Evolutionary conservation across 1,140 invertebrate species (phyloP).

Genomic region (Zaprionus kolodkinae): DNA sequence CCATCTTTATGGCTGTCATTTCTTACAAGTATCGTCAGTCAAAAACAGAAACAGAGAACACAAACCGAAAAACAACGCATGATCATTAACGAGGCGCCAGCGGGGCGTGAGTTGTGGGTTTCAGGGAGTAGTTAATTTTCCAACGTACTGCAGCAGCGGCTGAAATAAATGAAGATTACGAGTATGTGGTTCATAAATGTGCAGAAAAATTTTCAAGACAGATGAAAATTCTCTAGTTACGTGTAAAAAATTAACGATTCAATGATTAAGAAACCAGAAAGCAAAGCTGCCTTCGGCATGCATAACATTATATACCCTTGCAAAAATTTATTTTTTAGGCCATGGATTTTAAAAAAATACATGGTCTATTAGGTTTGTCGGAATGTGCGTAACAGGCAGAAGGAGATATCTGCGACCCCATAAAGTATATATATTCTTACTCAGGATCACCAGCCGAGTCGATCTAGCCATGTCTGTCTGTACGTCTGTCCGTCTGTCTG

Average conservation of each 20-base stretch:
- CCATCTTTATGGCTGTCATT: constrained; percentile 69
- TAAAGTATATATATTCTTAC: too few relatives aligned
- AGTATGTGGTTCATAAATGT: not conserved
- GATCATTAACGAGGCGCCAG: constrained; percentile 23
- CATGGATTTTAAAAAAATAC: too few relatives aligned
- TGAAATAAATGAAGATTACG: constrained; percentile 4
- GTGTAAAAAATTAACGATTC: not conserved
- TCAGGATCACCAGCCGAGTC: too few relatives aligned
- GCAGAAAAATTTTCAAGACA: not conserved
- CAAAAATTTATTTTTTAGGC: too few relatives aligned
- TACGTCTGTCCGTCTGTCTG: too few relatives aligned
- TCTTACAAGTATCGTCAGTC: constrained; percentile 52
- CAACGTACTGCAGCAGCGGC: constrained; percentile 38
- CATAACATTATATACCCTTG: too few relatives aligned
- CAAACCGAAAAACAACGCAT: constrained; percentile 7
- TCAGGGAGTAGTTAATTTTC: constrained; percentile 57
- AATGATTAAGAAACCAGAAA: too few relatives aligned
- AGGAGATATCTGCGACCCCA: too few relatives aligned
- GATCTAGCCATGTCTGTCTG: too few relatives aligned
- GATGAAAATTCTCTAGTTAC: not conserved
- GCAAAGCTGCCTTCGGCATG: too few relatives aligned
- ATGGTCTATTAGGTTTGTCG: too few relatives aligned
- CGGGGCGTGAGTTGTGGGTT: constrained; percentile 38
- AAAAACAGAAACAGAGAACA: constrained; percentile 13
- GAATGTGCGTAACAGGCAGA: too few relatives aligned